Conservation (phyloP, 2,797 vertebrate genomes). For the Saxicola maurus region DNA sequence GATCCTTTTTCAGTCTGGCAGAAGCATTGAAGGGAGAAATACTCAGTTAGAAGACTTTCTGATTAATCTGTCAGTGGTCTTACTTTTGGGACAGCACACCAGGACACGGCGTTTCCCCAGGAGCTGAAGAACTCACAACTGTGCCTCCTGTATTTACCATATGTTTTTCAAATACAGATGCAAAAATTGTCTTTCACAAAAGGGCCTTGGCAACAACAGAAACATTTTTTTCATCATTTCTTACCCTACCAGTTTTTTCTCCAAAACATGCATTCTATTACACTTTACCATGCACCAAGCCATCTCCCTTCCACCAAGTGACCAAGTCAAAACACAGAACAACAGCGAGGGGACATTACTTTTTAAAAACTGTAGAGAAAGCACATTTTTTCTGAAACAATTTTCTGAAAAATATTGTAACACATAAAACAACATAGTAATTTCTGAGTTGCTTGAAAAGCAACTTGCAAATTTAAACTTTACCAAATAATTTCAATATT, state of each 20-base stretch:
- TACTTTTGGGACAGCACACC: background rate
- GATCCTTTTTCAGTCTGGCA: background rate
- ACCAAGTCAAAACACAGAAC: background rate
- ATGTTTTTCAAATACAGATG: background rate
- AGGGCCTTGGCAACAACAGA: background rate
- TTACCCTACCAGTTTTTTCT: background rate
- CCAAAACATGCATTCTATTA: background rate
- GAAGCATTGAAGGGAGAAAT: background rate
- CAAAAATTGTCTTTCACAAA: background rate
- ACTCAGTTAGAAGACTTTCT: background rate
- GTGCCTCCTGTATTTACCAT: background rate
- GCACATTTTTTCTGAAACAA: no score
- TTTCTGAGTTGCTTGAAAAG: background rate
- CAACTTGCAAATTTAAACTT: background rate
- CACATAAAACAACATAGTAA: background rate
- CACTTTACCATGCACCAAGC: background rate
- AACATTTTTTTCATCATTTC: background rate
- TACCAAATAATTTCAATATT: background rate
- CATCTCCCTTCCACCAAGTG: fast-evolving
- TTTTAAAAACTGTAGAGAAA: background rate
- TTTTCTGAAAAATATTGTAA: background rate
- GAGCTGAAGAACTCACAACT: background rate
- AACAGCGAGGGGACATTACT: fast-evolving
- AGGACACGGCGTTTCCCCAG: background rate
- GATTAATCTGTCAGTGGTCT: background rate